Base-by-base conservation (phyloP, 2,113 vertebrate genomes). In the Antechinus flavipes region DNA sequence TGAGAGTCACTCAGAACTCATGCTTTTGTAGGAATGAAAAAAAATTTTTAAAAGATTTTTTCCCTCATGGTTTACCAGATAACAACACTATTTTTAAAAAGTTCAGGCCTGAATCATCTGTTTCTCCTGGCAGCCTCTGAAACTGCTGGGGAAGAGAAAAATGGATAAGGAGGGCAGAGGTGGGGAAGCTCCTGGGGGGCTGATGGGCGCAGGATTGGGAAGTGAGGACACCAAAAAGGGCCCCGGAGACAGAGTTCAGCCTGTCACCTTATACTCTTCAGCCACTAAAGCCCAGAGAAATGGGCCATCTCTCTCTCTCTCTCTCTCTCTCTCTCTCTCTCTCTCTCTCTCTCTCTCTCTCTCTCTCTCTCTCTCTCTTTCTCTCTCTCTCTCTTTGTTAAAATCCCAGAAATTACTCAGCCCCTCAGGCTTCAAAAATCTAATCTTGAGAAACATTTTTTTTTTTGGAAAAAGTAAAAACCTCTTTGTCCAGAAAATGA, bases 21-120 rank as follows among this genome's bases (percentile, higher is more conserved):
- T 24, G 68, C 46, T 52, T 56, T 19, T 42, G 49, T 91, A 92
- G 0, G n/a, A 92, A 68, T 84, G 68, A 42, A 84, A 84, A 76
- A 92, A 96, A 89, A 93, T n/a, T 89, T 56, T n/a, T 23, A 42
- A 42, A 91, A 94, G 89, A 93, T 47, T 89, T 56, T 68, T 92
- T 23, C 68, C 93, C 16, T 7, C 49, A n/a, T 49, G 12, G 89
- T 46, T 2, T 10, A 30, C 7, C 0, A 35, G 68, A 52, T 58
- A 53, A 68, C 90, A 54, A 54, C 8, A 1, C 94, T 54, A 46
- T 94, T 90, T n/a, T 26, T 54, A 42, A 84, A 27, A 52, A 93
- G 95, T 54, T 68, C 22, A 0, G n/a, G 89, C 91, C 95, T 93
- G 96, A 92, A 92, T 94, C 93, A 92, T 26, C 8, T 2, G 61